A percentile compares a stretch with the other conserved stretches of the same genome.
These are phyloP conservation scores for Aromia moschata DNA, from an alignment of 2,888 invertebrate genomes.

Conservation along the genomic window DNA sequence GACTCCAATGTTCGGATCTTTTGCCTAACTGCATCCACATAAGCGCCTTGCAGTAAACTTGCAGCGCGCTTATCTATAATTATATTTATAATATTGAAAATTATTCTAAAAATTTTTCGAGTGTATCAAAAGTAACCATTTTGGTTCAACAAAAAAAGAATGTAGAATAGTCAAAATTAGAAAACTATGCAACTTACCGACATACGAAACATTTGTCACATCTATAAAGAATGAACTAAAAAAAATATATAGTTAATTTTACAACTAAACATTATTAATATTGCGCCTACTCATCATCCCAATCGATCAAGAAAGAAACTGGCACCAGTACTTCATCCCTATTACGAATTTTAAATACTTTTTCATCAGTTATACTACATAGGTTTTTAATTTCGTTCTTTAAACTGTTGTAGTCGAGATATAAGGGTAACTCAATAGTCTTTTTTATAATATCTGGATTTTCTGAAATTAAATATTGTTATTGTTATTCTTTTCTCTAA, in stretches of 20 bases:
- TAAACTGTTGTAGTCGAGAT: constrained; percentile 51
- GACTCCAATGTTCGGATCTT: constrained; percentile 63
- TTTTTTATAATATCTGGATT: constrained; percentile 49
- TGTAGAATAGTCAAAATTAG: too few species aligned
- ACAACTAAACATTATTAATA: not conserved
- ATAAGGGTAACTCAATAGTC: constrained; percentile 51
- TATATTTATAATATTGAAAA: too few species aligned
- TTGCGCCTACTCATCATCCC: constrained; percentile 44
- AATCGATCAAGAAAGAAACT: constrained; percentile 60
- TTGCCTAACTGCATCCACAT: constrained; percentile 63
- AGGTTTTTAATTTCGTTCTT: constrained; percentile 54
- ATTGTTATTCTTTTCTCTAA: too few species aligned
- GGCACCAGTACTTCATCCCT: constrained; percentile 62
- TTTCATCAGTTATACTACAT: constrained; percentile 56
- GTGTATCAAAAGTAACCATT: too few species aligned
- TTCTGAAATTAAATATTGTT: constrained; percentile 42
- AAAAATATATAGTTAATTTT: constrained; percentile 17
- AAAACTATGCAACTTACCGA: constrained; percentile 55
- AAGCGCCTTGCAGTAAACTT: constrained; percentile 61
- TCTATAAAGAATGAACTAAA: constrained; percentile 63
- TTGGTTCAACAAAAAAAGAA: too few species aligned
- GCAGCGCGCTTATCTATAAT: constrained; percentile 48
- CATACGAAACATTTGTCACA: constrained; percentile 62
- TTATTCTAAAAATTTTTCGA: too few species aligned
- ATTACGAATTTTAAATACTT: constrained; percentile 63